These are phyloP conservation scores for Ypsolopha sequella DNA, from an alignment of 2,888 invertebrate genomes.

Conservation along the genomic window DNA sequence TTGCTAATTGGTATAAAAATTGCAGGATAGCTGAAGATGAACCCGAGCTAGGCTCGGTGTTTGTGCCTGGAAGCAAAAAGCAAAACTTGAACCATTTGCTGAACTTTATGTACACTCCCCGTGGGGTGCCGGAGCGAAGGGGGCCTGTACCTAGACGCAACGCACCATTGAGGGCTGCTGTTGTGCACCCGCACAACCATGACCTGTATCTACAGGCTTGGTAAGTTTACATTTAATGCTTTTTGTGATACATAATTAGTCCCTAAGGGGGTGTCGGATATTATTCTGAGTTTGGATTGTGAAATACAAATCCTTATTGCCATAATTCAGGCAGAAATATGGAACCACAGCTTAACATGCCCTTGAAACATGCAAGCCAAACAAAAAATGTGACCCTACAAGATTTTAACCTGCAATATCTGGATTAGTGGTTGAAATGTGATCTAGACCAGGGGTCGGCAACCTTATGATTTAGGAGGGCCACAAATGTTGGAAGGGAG, in stretches of 20 bases:
- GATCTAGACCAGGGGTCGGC: too few relatives aligned
- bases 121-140: slow-evolving; percentile 50
- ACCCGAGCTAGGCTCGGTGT: slow-evolving; percentile 86
- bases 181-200: slow-evolving; percentile 84
- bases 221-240: slow-evolving; percentile 61
- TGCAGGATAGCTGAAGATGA: slow-evolving; percentile 67
- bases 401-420: too few relatives aligned
- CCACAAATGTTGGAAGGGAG: too few relatives aligned
- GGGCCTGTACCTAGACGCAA: slow-evolving; percentile 32
- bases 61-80: slow-evolving; percentile 88
- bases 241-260: not conserved
- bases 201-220: slow-evolving; percentile 95
- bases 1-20: not conserved
- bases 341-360: too few relatives aligned
- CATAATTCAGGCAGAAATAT: too few relatives aligned
- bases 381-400: too few relatives aligned
- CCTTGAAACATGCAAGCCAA: too few relatives aligned
- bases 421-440: too few relatives aligned
- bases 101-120: slow-evolving; percentile 88
- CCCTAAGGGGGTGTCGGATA: too few relatives aligned
- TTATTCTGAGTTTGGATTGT: too few relatives aligned
- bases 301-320: too few relatives aligned
- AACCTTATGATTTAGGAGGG: too few relatives aligned
- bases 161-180: slow-evolving; percentile 30
- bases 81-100: slow-evolving; percentile 94